Base-by-base conservation (phyloP, 2,888 invertebrate species). In the Erebia palarica region DNA sequence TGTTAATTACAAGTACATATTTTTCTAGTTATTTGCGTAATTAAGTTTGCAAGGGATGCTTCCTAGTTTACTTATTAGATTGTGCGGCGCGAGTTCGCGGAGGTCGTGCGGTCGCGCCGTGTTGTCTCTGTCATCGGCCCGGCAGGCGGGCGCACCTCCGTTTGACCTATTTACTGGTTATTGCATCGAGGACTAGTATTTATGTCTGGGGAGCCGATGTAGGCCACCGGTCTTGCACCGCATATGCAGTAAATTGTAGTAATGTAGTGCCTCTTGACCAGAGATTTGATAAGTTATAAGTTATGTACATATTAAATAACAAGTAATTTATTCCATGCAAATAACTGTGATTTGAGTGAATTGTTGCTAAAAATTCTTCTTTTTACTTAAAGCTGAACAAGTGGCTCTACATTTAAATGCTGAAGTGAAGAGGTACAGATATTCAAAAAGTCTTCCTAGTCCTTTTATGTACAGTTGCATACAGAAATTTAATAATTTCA, bases 161-260 rank as follows among this genome's bases (percentile, higher is more conserved):
- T 87, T 84, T 93, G 93, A 93, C 93, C 93, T 92, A 93, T 92
- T 90, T 93, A 91, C 93, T 90, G 90, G 87, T 85, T 92, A 91
- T 85, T 93, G 92, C 92, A 92, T 92, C 84, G 86, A 85, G 87
- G 87, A 84, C 86, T 90, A 88, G 87, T 92, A 92, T 91, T 90
- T 90, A 89, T 88, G 87, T 89, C 85, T 85, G 82, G 80, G 89
- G 89, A 85, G 88, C 86, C 83, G 85, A 90, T 87, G 79, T 89
- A 84, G 91, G 89, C 84, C 86, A 84, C 82, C 85, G 87, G 85
- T 85, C 81, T 83, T 86, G 86, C 85, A 86, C 82, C 80, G 76
- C 76, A 73, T 79, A 79, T 87, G 87, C 85, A 85, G 76, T 86
- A 80, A 82, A 78, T 81, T 76, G 86, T 85, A 85, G 76, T 86